These are phyloP conservation scores for Botrylloides violaceus DNA, from an alignment of 23 tunicate species.

Conservation along the genomic window DNA sequence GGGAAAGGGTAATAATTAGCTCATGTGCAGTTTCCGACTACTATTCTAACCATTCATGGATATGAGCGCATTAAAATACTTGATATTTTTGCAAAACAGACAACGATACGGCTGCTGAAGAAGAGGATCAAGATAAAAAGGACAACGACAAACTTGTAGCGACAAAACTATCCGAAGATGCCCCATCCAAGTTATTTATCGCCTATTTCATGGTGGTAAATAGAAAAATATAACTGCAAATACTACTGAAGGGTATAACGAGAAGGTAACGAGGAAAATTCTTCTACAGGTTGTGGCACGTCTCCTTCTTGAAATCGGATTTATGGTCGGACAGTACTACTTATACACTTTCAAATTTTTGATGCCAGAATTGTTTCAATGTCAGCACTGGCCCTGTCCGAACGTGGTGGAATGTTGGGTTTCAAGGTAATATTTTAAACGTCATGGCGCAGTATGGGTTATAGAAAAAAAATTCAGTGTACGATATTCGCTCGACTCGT, in stretches of 20 bases:
- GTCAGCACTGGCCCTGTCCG: constrained; percentile 89
- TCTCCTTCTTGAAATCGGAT: constrained; percentile 47
- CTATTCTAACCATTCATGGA: no score
- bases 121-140: constrained; percentile 25
- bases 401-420: constrained; percentile 79
- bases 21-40: no score
- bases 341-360: constrained; percentile 66
- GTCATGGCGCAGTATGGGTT: neutral
- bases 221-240: no score
- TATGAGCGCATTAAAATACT: no score
- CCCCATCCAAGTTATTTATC: constrained; percentile 56
- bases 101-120: no score
- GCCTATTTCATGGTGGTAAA: constrained; percentile 75
- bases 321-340: constrained; percentile 75
- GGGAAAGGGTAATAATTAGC: no score
- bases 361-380: constrained; percentile 69
- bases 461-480: no score
- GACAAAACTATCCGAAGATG: constrained; percentile 41
- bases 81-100: no score
- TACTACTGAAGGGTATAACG: no score
- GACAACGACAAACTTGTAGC: constrained; percentile 45
- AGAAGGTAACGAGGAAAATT: no score
- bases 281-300: constrained; percentile 40
- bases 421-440: constrained; percentile 41
- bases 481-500: no score